phyloP scores from a whole-genome alignment of 2,888 invertebrate species.

The Thyatira batis region DNA sequence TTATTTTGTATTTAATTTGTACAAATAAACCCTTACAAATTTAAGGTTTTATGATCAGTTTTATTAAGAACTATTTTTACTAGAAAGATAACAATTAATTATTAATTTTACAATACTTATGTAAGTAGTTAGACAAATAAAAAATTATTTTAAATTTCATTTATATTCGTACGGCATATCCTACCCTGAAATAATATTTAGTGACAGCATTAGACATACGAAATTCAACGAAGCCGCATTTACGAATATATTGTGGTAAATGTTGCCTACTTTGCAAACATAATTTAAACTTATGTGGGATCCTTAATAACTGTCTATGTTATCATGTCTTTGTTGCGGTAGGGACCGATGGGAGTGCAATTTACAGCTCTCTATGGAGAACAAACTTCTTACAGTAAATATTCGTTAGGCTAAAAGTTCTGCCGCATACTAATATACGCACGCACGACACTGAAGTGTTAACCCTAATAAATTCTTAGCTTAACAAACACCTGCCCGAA shows the following conservation, averaged over 20 bases:
- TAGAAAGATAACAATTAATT: too few relatives aligned
- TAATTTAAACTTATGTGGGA: not conserved
- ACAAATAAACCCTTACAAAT: too few relatives aligned
- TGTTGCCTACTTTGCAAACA: not conserved
- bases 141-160: too few relatives aligned
- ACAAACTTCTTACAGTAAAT: slow-evolving; percentile 41
- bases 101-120: too few relatives aligned
- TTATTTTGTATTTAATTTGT: too few relatives aligned
- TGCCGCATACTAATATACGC: slow-evolving; percentile 18
- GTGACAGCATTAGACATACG: too few relatives aligned
- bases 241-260: not conserved
- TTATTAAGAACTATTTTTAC: too few relatives aligned
- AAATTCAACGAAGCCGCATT: too few relatives aligned
- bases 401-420: slow-evolving; percentile 45
- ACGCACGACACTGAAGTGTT: slow-evolving; percentile 11
- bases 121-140: too few relatives aligned
- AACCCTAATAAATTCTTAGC: not conserved
- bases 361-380: slow-evolving; percentile 31
- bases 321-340: slow-evolving; percentile 6
- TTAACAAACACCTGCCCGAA: not conserved
- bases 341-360: slow-evolving; percentile 25
- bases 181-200: too few relatives aligned
- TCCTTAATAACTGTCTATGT: not conserved
- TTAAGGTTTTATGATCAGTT: too few relatives aligned
- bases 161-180: too few relatives aligned